Conservation (phyloP, 2,888 invertebrate species). For the Miltochrista miniata region DNA sequence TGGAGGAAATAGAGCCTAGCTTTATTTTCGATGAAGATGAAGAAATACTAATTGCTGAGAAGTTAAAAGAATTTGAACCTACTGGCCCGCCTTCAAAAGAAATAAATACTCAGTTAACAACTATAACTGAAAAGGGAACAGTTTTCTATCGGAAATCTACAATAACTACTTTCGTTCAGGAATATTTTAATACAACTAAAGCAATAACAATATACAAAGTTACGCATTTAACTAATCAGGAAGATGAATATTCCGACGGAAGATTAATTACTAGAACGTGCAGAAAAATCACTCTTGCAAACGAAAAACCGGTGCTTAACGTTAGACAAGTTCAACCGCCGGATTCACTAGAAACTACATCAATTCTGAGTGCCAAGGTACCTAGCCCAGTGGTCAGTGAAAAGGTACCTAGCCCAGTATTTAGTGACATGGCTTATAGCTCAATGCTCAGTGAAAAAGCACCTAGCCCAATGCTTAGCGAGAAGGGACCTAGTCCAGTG, state of each 20-base stretch:
- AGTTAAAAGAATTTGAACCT: constrained; percentile 33
- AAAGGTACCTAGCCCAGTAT: neutral
- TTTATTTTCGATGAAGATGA: constrained; percentile 29
- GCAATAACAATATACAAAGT: constrained; percentile 28
- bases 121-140: constrained; percentile 14
- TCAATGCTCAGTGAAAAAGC: neutral
- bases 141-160: constrained; percentile 17
- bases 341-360: too few relatives aligned
- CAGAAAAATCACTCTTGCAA: constrained; percentile 25
- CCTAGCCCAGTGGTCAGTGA: constrained; percentile 1
- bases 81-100: constrained; percentile 22
- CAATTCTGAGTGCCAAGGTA: neutral
- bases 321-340: too few relatives aligned
- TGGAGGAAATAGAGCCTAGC: constrained; percentile 11
- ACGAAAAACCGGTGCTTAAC: constrained; percentile 21
- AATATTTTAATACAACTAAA: constrained; percentile 30
- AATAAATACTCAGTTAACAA: constrained; percentile 6
- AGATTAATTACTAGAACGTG: constrained; percentile 17
- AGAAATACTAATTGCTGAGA: constrained; percentile 31
- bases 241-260: constrained; percentile 29
- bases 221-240: constrained; percentile 30
- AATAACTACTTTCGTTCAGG: constrained; percentile 22
- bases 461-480: constrained; percentile 6
- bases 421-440: neutral
- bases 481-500: neutral